Conservation (phyloP, 2,797 vertebrate species). For the Acanthis flammea region DNA sequence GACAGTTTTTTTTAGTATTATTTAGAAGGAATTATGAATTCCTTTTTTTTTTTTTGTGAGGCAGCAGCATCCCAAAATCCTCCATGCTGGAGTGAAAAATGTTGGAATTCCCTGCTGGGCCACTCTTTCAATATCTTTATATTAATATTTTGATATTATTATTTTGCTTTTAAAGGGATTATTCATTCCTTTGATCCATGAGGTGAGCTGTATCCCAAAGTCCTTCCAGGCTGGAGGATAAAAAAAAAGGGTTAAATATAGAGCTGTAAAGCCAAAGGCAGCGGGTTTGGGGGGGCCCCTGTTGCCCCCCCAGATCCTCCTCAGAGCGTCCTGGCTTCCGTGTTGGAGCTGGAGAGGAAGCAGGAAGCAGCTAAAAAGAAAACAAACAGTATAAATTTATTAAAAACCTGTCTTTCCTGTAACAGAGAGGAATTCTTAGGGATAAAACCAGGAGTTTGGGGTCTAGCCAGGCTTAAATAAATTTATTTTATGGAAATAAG, state of each 20-base stretch:
- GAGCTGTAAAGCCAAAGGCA: not conserved
- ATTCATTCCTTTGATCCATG: not conserved
- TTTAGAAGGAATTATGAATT: not conserved
- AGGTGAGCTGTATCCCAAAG: not conserved
- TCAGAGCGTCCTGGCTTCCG: not conserved
- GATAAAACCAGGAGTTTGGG: not conserved
- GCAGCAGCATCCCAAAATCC: not conserved
- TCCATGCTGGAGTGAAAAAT: not conserved
- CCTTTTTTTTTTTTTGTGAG: no score
- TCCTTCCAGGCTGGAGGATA: not conserved
- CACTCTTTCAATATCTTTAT: not conserved
- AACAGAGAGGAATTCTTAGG: not conserved
- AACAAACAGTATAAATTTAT: not conserved
- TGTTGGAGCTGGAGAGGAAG: not conserved
- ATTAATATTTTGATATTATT: not conserved
- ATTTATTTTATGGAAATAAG: not conserved
- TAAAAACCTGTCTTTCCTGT: not conserved
- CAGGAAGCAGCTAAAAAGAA: not conserved
- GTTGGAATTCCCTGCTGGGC: not conserved
- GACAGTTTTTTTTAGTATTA: not conserved
- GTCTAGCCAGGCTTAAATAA: not conserved
- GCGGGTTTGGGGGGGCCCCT: not conserved
- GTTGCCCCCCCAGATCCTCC: accelerated
- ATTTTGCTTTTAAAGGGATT: not conserved
- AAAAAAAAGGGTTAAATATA: not conserved